Evolutionary conservation across 1,140 invertebrate genomes (phyloP), one percentile per base, ranked within the genome.

Genomic region (Drosophila pseudoananassae): DNA sequence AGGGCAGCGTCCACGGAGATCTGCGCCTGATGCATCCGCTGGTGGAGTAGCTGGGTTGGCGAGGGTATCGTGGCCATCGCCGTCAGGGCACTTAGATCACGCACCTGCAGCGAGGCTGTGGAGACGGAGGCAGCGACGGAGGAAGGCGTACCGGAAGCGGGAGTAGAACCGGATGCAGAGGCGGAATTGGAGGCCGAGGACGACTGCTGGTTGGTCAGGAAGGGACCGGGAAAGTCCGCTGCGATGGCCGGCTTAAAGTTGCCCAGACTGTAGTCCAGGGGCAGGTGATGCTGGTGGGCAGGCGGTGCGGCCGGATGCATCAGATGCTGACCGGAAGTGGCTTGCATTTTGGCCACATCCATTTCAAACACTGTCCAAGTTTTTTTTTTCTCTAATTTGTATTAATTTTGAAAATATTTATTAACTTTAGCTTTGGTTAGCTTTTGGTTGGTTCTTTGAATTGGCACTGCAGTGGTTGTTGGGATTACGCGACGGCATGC

Each of bases 171-270:
- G 20, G 81, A 64, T 4, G 73, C 43, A 20, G 82, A 66, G 40
- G 52, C 49, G 47, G 81, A 52, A 36, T 71, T 65, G 3, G 71
- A 58, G 40, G 73, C 50, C 52, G 71, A 61, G 29, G 81, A 85
- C 4, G 79, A 72, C 14, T 69, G 78, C 25, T 69, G 76, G 47
- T 78, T 88, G 71, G 76, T 59, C 8, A 89, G 80, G 56, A 89
- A 91, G 23, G 78, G 70, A 10, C 77, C 87, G 20, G 90, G 90
- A 56, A 91, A 91, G 63, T 91, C 90, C 7, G 90, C 56, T 25
- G 82, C 90, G 36, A 91, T 88, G 38, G 90, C 85, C 12, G 90
- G 90, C 74, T 91, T 91, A 38, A 90, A 91, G 68, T 91, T 91
- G 15, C 90, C 90, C 65, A 91, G 46, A 51, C 90, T 91, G 29